A percentile compares a stretch with the other conserved stretches of the same genome.
Conservation (phyloP, 2,888 invertebrate genomes). For the Calameuta pallipes region DNA sequence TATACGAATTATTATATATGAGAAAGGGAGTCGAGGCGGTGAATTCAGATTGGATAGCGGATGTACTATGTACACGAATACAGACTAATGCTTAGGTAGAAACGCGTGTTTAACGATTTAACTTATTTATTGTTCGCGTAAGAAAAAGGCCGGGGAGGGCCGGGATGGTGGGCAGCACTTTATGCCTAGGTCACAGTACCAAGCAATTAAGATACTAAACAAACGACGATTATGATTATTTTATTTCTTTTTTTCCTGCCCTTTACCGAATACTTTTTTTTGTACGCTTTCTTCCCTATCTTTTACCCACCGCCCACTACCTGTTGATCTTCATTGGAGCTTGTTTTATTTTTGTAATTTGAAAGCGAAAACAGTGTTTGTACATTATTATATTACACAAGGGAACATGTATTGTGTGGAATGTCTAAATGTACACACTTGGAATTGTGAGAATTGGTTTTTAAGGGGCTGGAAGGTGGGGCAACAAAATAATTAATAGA, state of each 20-base stretch:
- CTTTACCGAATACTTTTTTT: not conserved
- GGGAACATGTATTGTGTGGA: not conserved
- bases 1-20: not conserved
- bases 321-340: not conserved
- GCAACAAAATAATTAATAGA: not conserved
- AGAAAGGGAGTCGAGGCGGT: not conserved
- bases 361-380: not conserved
- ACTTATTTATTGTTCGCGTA: constrained; percentile 18
- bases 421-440: not conserved
- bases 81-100: constrained; percentile 10
- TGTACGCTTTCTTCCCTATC: not conserved
- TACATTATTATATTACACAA: not conserved
- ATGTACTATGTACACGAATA: constrained; percentile 12
- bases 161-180: not conserved
- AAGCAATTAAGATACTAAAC: not conserved
- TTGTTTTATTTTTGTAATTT: not conserved
- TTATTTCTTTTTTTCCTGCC: not conserved
- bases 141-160: not conserved
- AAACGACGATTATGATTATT: not conserved
- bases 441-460: not conserved
- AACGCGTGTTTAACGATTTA: constrained; percentile 1
- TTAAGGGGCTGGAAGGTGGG: not conserved
- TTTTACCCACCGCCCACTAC: not conserved
- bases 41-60: not conserved
- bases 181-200: not conserved